Percentiles rank a stretch among this genome's conserved stretches.
Evolutionary conservation across 2,888 invertebrate species (phyloP).

Genomic region (Ectemnius continuus): DNA sequence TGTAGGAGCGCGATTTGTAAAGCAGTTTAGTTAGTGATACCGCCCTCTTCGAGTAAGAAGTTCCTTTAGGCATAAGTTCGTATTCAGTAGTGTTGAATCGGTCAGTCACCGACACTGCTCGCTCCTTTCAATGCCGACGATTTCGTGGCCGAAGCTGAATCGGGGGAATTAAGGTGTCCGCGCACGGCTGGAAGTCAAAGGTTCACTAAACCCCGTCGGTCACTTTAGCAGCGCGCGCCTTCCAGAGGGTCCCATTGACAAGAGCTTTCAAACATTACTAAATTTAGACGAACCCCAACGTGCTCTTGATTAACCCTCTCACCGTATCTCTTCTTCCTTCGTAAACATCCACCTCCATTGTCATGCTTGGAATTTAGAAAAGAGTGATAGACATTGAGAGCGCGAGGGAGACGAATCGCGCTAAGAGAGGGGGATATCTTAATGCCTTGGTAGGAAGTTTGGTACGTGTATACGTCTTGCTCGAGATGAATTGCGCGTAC

Average conservation of each 20-base stretch:
- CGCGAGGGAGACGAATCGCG: no score
- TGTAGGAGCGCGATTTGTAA: no score
- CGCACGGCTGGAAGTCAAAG: constrained; percentile 31
- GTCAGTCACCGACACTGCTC: constrained; percentile 32
- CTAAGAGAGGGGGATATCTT: no score
- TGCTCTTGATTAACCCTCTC: constrained; percentile 3
- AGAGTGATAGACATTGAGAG: not conserved
- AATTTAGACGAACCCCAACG: constrained; percentile 10
- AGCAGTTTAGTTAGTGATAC: no score
- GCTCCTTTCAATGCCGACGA: constrained; percentile 43
- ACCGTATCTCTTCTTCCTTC: not conserved
- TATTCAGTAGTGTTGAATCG: constrained; percentile 35
- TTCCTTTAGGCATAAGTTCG: no score
- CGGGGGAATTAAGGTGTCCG: constrained; percentile 42
- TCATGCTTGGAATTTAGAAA: not conserved
- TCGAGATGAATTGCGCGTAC: constrained; percentile 1
- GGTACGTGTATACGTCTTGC: not conserved
- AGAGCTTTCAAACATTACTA: constrained; percentile 8
- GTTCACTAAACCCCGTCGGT: constrained; percentile 38
- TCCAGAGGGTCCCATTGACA: not conserved
- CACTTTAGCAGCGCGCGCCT: not conserved
- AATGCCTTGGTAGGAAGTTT: no score
- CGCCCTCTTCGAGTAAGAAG: no score
- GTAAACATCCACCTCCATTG: not conserved
- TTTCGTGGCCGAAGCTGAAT: constrained; percentile 48